A percentile compares a stretch with the other conserved stretches of the same genome.
Evolutionary conservation across 1,140 invertebrate genomes (phyloP).

Genomic region (Branchinecta lindahli): DNA sequence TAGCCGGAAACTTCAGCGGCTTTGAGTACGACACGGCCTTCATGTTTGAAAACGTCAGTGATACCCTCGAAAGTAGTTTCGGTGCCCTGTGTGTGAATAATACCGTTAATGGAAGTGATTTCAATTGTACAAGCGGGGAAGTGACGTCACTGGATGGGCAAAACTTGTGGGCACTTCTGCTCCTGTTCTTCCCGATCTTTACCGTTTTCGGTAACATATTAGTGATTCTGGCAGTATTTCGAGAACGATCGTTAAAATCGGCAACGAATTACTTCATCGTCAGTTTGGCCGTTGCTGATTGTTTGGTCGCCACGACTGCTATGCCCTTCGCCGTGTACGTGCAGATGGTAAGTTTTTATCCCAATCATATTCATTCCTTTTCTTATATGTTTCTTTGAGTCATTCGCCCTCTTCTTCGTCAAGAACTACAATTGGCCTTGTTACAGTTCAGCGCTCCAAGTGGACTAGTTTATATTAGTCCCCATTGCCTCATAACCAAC

Average conservation of each 20-base stretch:
- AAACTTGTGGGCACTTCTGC: conserved; percentile 63
- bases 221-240: conserved; percentile 81
- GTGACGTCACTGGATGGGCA: conserved; percentile 8
- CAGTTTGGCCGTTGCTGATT: conserved; percentile 80
- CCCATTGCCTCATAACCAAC: too few species aligned
- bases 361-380: conserved; percentile 22
- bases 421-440: conserved; percentile 15
- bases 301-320: conserved; percentile 85
- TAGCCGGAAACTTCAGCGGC: background rate
- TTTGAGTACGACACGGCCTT: background rate
- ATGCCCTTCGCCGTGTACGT: conserved; percentile 98
- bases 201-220: conserved; percentile 93
- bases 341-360: conserved; percentile 48
- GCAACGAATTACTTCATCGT: conserved; percentile 98
- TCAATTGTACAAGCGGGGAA: background rate
- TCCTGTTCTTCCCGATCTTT: conserved; percentile 77
- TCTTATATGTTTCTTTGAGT: conserved; percentile 20
- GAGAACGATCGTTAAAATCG: conserved; percentile 75
- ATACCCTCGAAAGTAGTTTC: background rate
- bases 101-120: background rate
- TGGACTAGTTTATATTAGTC: too few species aligned
- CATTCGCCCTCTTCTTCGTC: conserved; percentile 20
- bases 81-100: background rate
- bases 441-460: too few species aligned
- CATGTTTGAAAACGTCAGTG: background rate